A percentile compares a stretch with the other conserved stretches of the same genome.
phyloP scores from a whole-genome alignment of 2,797 vertebrate species.

The Lacerta viridis region DNA sequence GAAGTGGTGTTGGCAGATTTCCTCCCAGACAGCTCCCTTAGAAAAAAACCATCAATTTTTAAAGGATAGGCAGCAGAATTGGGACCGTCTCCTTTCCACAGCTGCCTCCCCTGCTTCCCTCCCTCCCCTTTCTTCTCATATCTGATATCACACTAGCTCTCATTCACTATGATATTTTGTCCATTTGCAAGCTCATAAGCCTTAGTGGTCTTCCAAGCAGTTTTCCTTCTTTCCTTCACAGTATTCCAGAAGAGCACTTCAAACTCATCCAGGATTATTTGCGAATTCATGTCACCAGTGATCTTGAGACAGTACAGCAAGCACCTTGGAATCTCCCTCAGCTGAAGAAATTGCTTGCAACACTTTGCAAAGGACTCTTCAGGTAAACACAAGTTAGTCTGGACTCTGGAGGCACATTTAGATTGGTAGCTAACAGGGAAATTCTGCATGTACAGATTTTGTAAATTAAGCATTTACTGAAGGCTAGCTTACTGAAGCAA shows the following conservation, averaged over 20 bases:
- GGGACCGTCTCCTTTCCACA: not conserved
- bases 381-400: constrained; percentile 80
- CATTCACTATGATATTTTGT: not conserved
- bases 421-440: not conserved
- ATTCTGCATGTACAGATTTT: not conserved
- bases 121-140: not conserved
- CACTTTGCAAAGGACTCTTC: constrained; percentile 92
- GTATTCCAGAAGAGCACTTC: constrained; percentile 90
- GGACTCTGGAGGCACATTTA: constrained; percentile 18
- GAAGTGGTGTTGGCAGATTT: not conserved
- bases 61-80: not conserved
- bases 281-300: constrained; percentile 84
- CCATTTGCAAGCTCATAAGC: not conserved
- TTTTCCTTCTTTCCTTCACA: constrained; percentile 65
- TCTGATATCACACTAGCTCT: not conserved
- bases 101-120: not conserved
- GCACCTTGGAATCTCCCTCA: constrained; percentile 89
- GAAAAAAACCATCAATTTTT: not conserved
- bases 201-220: constrained; percentile 2
- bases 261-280: constrained; percentile 93
- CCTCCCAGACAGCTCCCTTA: not conserved
- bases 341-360: constrained; percentile 88
- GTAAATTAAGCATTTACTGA: not conserved
- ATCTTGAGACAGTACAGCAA: constrained; percentile 89
- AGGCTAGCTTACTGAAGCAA: not conserved